Evolutionary conservation across 2,888 invertebrate species (phyloP).

Genomic region (Tachina grossa): DNA sequence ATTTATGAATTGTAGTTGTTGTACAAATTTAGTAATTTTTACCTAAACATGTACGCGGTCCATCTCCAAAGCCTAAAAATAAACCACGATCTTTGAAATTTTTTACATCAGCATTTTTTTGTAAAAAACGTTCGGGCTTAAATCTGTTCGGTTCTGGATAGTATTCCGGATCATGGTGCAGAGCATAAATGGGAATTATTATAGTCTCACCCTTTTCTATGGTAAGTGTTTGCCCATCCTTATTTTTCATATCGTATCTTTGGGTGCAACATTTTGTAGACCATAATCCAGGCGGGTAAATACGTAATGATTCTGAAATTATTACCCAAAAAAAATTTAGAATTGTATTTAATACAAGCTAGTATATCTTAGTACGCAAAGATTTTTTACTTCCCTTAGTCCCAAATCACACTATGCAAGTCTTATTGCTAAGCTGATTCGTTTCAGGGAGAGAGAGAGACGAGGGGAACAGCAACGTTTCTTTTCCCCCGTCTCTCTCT

Average conservation of each 20-base stretch:
- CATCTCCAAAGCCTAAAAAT: constrained; percentile 81
- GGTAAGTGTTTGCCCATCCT: constrained; percentile 73
- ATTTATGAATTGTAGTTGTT: background rate
- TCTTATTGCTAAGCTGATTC: no score
- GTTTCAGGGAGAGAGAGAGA: no score
- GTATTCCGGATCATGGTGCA: constrained; percentile 79
- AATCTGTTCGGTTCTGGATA: constrained; percentile 78
- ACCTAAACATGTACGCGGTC: constrained; percentile 81
- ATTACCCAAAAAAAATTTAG: no score
- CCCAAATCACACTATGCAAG: no score
- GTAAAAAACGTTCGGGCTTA: constrained; percentile 80
- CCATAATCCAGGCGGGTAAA: constrained; percentile 78
- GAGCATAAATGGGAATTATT: constrained; percentile 78
- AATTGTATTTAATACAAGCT: no score
- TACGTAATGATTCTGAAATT: constrained; percentile 77
- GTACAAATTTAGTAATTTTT: background rate
- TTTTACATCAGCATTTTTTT: constrained; percentile 77
- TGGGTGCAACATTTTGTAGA: constrained; percentile 78
- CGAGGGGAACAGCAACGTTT: no score
- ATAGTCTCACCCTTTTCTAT: constrained; percentile 76
- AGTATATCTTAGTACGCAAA: no score
- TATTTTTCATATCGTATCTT: constrained; percentile 74
- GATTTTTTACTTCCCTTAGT: no score
- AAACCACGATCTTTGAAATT: constrained; percentile 78
- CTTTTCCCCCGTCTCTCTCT: no score